A percentile compares a stretch with the other conserved stretches of the same genome.
Conservation (phyloP, 2,113 vertebrate genomes). For the Ploceus nigricollis region DNA sequence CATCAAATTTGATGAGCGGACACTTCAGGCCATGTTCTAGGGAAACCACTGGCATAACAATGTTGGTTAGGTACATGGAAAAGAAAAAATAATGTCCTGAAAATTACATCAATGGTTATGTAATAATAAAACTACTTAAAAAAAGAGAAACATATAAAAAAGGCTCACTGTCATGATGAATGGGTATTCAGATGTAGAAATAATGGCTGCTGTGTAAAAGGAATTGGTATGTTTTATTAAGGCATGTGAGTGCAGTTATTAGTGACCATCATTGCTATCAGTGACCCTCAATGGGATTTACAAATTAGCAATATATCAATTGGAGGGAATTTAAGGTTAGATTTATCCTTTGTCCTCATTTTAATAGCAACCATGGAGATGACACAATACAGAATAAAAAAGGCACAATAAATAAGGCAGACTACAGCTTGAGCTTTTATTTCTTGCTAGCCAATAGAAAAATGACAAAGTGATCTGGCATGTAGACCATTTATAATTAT, state of each 20-base stretch:
- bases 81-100: not conserved
- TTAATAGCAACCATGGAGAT: not conserved
- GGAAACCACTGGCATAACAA: not conserved
- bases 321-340: not conserved
- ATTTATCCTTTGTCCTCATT: not conserved
- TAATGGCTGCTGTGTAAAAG: not conserved
- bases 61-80: not conserved
- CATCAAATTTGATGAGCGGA: not conserved
- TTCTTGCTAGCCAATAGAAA: constrained; percentile 27
- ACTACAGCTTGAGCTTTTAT: constrained; percentile 9
- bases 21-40: not conserved
- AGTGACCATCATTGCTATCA: not conserved
- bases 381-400: not conserved
- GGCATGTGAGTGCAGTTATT: not conserved
- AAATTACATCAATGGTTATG: not conserved
- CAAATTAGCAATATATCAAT: not conserved
- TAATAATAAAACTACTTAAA: not conserved
- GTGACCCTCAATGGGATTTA: not conserved
- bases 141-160: not conserved
- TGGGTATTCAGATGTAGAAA: not conserved
- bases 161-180: not conserved
- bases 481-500: constrained; percentile 44
- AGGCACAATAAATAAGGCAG: not conserved
- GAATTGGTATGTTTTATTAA: not conserved
- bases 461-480: constrained; percentile 8